These are phyloP conservation scores for Chlorodrepanis virens DNA, from an alignment of 2,113 vertebrate species.

Conservation along the genomic window DNA sequence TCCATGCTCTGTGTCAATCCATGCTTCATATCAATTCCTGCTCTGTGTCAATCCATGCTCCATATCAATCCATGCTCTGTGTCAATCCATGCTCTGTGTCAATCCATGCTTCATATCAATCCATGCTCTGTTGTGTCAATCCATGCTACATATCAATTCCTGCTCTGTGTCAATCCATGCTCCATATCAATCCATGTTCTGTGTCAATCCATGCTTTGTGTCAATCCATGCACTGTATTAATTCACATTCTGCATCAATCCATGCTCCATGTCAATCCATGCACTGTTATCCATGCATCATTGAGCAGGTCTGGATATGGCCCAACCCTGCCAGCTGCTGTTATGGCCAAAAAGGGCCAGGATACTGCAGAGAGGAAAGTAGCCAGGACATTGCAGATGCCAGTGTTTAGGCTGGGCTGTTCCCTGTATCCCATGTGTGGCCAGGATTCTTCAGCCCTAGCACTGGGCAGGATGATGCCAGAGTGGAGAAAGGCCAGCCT, in stretches of 20 bases:
- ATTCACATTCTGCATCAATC: rapidly evolving
- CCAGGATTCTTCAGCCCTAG: background rate
- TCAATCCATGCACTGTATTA: rapidly evolving
- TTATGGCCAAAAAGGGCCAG: background rate
- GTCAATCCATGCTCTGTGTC: rapidly evolving
- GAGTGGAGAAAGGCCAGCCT: background rate
- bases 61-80: rapidly evolving
- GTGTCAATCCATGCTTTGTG: rapidly evolving
- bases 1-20: rapidly evolving
- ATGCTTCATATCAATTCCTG: rapidly evolving
- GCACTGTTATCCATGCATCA: rapidly evolving
- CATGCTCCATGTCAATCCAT: background rate
- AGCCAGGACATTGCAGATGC: background rate
- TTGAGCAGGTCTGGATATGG: background rate
- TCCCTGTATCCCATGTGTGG: background rate
- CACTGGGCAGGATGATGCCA: background rate
- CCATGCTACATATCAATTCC: rapidly evolving
- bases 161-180: background rate
- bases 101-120: rapidly evolving
- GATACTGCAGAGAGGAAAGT: background rate
- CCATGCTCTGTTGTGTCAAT: rapidly evolving
- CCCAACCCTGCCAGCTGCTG: background rate
- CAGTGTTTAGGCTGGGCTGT: background rate
- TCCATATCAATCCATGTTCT: rapidly evolving
- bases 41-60: rapidly evolving